Base-by-base conservation (phyloP, 2,113 vertebrate species). In the Eidolon helvum region DNA sequence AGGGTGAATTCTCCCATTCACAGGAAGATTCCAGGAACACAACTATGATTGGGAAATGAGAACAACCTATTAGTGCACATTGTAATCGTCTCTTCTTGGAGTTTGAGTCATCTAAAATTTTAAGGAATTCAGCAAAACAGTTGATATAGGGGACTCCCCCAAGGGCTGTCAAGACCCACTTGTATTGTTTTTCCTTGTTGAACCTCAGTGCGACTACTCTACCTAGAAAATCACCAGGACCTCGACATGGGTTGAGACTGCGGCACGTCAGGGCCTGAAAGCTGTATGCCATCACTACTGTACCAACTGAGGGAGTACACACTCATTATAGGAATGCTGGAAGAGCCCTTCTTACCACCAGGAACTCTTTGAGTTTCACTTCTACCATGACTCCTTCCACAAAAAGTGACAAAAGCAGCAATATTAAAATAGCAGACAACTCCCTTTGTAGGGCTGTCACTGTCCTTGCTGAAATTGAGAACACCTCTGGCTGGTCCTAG, bases 271-370 rank as follows among this genome's bases (percentile, higher is more conserved):
- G 40, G 10, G 33, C 43, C 48, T 4, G 14, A 69, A 28, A 38
- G 28, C 75, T 5, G 0, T 1, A 10, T 3, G 12, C 80, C 19
- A 4, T 19, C 7, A 18, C 22, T 6, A 4, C 1, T 26, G 8
- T 2, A 21, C 28, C 57, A 10, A 57, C 24, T 2, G 14, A 66
- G 63, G 16, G 12, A 2, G 35, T 1, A 4, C 28, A 18, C 5
- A 2, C 21, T 12, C 24, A 0, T 5, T 11, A 5, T 21, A 30
- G 65, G 12, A 71, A 75, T 33, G 19, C 40, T 50, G 6, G 38
- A 30, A 14, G 7, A 35, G 43, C 85, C 40, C 4, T 84, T 14
- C 77, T 33, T 4, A 7, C 53, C 24, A 15, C 35, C 50, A 75
- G 63, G 24, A 53, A 14, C 30, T 30, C 53, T 66, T 24, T 43